phyloP scores from a whole-genome alignment of 92 coral and sea anemone genomes.

The Bergia puertoricense region DNA sequence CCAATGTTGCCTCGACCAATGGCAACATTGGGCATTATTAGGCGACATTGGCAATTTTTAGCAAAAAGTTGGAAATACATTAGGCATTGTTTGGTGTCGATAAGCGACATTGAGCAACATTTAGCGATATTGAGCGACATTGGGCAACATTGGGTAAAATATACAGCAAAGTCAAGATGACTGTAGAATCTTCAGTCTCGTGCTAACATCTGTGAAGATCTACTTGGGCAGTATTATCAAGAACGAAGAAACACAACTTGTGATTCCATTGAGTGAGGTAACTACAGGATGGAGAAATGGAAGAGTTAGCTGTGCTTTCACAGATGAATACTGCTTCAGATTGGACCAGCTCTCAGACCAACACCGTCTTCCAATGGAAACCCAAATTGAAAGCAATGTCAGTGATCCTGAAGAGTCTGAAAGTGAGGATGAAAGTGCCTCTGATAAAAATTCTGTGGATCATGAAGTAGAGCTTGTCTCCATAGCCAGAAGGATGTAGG shows the following conservation, averaged over 20 bases:
- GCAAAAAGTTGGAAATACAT: too few species aligned
- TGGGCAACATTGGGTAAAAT: too few species aligned
- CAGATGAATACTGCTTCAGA: constrained; percentile 29
- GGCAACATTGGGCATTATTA: too few species aligned
- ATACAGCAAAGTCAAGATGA: constrained; percentile 29
- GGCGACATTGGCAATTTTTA: too few species aligned
- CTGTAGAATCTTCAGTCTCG: constrained; percentile 45
- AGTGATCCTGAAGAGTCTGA: constrained; percentile 19
- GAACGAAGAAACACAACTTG: constrained; percentile 34
- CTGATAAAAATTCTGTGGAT: constrained; percentile 14
- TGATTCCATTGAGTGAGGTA: constrained; percentile 25
- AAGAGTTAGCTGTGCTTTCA: constrained; percentile 38
- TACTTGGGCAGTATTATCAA: constrained; percentile 69
- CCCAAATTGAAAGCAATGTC: not conserved
- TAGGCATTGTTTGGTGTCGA: too few species aligned
- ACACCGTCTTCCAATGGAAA: constrained; percentile 44
- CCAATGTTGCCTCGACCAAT: too few species aligned
- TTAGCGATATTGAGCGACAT: too few species aligned
- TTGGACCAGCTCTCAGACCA: constrained; percentile 42
- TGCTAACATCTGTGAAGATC: constrained; percentile 55
- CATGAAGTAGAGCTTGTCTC: constrained; percentile 38
- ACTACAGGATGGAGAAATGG: constrained; percentile 44
- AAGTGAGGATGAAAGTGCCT: constrained; percentile 28
- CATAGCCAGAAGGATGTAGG: constrained; percentile 28
- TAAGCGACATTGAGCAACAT: too few species aligned